Conservation (phyloP, 2,888 invertebrate species). For the Empis stercorea region DNA sequence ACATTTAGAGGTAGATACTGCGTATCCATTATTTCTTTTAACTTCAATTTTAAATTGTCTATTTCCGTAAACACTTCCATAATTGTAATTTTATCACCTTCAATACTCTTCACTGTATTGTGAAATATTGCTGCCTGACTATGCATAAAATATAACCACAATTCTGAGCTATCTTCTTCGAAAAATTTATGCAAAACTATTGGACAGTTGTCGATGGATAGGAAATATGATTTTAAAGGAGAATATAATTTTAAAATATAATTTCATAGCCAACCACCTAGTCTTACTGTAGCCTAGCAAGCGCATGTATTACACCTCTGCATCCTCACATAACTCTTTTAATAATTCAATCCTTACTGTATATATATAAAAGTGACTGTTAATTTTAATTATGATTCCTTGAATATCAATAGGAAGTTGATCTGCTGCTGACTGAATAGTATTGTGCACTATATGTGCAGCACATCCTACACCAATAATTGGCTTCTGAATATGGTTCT, state of each 20-base stretch:
- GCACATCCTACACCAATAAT: conserved; percentile 9
- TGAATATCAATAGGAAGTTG: conserved; percentile 15
- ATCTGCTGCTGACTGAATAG: conserved; percentile 10
- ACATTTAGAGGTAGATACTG: conserved; percentile 8
- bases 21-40: conserved; percentile 5
- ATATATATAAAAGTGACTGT: conserved; percentile 18
- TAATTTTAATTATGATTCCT: conserved; percentile 3
- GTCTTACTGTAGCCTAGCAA: conserved; percentile 5
- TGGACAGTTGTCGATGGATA: conserved; percentile 2
- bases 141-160: conserved; percentile 7
- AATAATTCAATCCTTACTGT: conserved; percentile 14
- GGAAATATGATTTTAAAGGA: conserved; percentile 3
- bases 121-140: conserved; percentile 11
- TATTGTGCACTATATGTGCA: conserved; percentile 12
- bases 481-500: neutral
- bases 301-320: conserved; percentile 1
- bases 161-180: neutral
- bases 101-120: conserved; percentile 9
- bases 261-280: conserved; percentile 5
- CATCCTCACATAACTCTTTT: conserved; percentile 4
- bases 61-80: conserved; percentile 8
- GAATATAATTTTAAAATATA: conserved; percentile 3
- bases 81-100: conserved; percentile 8
- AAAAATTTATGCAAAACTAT: conserved; percentile 3
- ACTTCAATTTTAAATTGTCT: conserved; percentile 9